phyloP scores from a whole-genome alignment of 2,888 invertebrate genomes.

The Acrobasis suavella region DNA sequence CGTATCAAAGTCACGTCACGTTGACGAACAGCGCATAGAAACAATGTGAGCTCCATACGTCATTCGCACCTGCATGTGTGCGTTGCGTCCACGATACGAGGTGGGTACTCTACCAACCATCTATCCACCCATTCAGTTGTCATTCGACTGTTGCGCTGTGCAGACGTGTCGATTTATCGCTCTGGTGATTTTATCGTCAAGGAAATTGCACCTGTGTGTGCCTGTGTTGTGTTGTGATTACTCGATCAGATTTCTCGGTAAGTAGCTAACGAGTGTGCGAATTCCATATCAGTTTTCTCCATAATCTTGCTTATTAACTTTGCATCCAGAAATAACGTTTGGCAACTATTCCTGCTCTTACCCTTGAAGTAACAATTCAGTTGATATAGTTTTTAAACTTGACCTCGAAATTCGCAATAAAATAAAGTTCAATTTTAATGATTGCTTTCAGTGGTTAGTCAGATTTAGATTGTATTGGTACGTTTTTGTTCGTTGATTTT shows the following conservation, averaged over 20 bases:
- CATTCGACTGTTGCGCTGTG: constrained; percentile 47
- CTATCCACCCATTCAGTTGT: constrained; percentile 53
- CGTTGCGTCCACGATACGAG: constrained; percentile 44
- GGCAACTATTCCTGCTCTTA: constrained; percentile 57
- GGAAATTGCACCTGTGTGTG: constrained; percentile 41
- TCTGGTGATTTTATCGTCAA: constrained; percentile 42
- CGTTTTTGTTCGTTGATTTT: not conserved
- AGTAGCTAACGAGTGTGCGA: constrained; percentile 42
- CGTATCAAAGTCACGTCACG: not conserved
- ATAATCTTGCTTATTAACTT: constrained; percentile 52
- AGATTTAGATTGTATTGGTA: not conserved
- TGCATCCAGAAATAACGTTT: constrained; percentile 68
- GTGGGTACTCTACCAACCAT: constrained; percentile 7
- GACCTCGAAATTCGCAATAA: not conserved
- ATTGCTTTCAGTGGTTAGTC: not conserved
- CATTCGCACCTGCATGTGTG: constrained; percentile 49
- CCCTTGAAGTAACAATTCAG: constrained; percentile 50
- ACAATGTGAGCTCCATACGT: constrained; percentile 34
- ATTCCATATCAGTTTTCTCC: constrained; percentile 39
- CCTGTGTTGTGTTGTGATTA: constrained; percentile 64
- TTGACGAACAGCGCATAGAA: constrained; percentile 8
- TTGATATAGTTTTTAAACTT: constrained; percentile 10
- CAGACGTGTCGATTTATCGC: constrained; percentile 45
- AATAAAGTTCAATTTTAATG: not conserved
- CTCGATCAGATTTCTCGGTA: constrained; percentile 55